phyloP scores from a whole-genome alignment of 2,113 vertebrate species.

The Oceanodroma tethys region DNA sequence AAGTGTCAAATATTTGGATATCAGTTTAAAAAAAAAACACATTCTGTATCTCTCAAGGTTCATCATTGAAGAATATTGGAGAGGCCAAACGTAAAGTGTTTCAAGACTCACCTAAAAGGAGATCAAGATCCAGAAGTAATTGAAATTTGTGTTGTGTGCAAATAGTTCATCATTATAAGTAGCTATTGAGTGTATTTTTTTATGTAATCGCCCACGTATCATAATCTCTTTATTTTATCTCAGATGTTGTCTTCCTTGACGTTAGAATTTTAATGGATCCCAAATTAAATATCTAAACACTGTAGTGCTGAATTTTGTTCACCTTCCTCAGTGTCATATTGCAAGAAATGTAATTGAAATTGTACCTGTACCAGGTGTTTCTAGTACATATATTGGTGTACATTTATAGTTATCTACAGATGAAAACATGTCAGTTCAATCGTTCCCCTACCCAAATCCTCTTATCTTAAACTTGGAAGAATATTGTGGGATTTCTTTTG shows the following conservation, averaged over 20 bases:
- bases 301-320: conserved; percentile 52
- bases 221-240: conserved; percentile 26
- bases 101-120: conserved; percentile 69
- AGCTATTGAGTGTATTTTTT: conserved; percentile 39
- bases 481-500: conserved; percentile 11
- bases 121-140: conserved; percentile 72
- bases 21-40: conserved; percentile 54
- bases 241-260: conserved; percentile 38
- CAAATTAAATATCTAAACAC: conserved; percentile 25
- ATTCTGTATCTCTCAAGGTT: conserved; percentile 68
- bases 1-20: conserved; percentile 58
- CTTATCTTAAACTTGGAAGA: conserved; percentile 4
- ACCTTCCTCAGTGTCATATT: conserved; percentile 38
- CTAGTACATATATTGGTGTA: conserved; percentile 59
- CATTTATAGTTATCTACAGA: conserved; percentile 41
- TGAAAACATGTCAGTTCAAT: conserved; percentile 36
- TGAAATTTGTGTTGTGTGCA: conserved; percentile 59
- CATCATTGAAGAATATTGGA: conserved; percentile 64
- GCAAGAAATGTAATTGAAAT: conserved; percentile 40
- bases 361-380: conserved; percentile 65
- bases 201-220: conserved; percentile 2
- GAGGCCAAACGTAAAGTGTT: conserved; percentile 64
- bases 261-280: conserved; percentile 36
- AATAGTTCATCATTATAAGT: conserved; percentile 41
- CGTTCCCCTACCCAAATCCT: neutral